Evolutionary conservation across 2,113 vertebrate species (phyloP).

Genomic region (Petrocephalus zakoni): DNA sequence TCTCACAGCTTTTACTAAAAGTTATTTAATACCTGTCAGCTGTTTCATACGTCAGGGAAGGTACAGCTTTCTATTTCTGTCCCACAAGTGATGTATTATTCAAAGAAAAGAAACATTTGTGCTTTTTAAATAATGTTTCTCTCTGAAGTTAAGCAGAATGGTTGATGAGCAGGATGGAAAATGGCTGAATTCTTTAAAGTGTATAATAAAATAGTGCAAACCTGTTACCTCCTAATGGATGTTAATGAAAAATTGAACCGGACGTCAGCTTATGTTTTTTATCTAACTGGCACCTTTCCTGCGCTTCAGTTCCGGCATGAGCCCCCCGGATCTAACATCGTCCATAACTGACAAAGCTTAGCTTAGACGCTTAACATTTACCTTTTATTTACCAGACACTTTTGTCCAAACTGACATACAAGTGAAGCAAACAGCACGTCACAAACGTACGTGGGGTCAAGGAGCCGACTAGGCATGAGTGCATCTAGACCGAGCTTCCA

Average conservation of each 20-base stretch:
- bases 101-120: not conserved
- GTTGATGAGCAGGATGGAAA: not conserved
- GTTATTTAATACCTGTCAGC: conserved; percentile 1
- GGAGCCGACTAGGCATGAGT: not conserved
- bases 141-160: not conserved
- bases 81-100: not conserved
- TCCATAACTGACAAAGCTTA: not conserved
- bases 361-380: not conserved
- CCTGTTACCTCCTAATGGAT: not conserved
- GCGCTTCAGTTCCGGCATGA: not conserved
- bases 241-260: not conserved
- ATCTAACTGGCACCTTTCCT: not conserved
- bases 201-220: not conserved
- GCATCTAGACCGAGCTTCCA: not conserved
- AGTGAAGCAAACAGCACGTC: not conserved
- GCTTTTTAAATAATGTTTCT: not conserved
- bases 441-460: not conserved
- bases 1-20: not conserved
- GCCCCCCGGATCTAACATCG: no score
- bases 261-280: not conserved
- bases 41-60: not conserved
- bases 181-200: not conserved
- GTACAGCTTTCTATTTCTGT: not conserved
- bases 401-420: not conserved
- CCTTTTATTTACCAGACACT: not conserved